Evolutionary conservation across 2,797 vertebrate species (phyloP).

Genomic region (Bryconaethiops microstoma): DNA sequence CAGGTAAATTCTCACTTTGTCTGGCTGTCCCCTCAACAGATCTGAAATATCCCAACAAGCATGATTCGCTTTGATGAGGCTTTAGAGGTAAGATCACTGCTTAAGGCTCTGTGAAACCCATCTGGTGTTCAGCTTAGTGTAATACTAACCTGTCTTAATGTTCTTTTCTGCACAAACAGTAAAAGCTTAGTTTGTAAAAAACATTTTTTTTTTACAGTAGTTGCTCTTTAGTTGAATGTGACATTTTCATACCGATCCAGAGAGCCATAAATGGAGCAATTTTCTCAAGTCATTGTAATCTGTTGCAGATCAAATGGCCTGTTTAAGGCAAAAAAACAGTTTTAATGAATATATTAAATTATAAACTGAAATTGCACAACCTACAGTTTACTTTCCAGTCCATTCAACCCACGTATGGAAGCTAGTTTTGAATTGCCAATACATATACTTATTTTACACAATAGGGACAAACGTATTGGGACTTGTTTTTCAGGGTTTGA

Average conservation of each 20-base stretch:
- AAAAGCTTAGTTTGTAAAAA: not conserved
- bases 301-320: not conserved
- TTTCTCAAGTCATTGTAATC: not conserved
- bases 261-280: not conserved
- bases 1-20: not conserved
- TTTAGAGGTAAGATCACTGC: not conserved
- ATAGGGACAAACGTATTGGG: too few relatives aligned
- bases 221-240: too few relatives aligned
- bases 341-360: too few relatives aligned
- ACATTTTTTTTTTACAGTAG: not conserved
- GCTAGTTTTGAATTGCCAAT: too few relatives aligned
- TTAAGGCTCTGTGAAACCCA: not conserved
- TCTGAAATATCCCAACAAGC: not conserved
- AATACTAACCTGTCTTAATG: not conserved
- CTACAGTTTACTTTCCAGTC: too few relatives aligned
- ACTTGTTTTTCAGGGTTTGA: too few relatives aligned
- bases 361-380: too few relatives aligned
- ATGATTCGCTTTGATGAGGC: not conserved
- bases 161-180: not conserved
- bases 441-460: too few relatives aligned
- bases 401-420: too few relatives aligned
- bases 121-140: not conserved
- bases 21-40: not conserved
- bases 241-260: too few relatives aligned
- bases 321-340: too few relatives aligned